Conservation (phyloP, 2,113 vertebrate genomes). For the Speoplatyrhinus poulsoni region DNA sequence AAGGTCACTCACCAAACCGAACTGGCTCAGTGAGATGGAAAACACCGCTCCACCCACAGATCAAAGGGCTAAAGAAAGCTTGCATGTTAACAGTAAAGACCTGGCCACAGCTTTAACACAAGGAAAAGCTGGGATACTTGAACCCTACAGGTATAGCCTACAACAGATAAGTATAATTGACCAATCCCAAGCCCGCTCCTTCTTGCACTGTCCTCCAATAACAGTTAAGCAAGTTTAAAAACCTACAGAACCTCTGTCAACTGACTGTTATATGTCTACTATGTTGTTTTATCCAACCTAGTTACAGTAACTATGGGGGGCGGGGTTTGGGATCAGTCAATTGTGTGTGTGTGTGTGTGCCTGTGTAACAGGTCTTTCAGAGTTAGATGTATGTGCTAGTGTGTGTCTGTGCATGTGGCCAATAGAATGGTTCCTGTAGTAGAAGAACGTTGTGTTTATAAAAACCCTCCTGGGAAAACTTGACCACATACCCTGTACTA, state of each 20-base stretch:
- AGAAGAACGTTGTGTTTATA: constrained; percentile 36
- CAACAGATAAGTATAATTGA: constrained; percentile 34
- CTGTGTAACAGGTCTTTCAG: constrained; percentile 57
- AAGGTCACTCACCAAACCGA: constrained; percentile 18
- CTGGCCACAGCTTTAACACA: constrained; percentile 40
- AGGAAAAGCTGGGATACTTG: constrained; percentile 42
- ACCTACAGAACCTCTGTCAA: too few relatives aligned
- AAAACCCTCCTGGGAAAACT: constrained; percentile 26
- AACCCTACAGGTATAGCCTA: constrained; percentile 42
- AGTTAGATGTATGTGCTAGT: constrained; percentile 19
- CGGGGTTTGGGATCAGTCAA: too few relatives aligned
- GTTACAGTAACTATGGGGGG: too few relatives aligned
- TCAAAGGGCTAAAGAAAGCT: constrained; percentile 38
- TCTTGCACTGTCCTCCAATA: too few relatives aligned
- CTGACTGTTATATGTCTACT: too few relatives aligned
- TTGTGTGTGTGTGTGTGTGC: constrained; percentile 9
- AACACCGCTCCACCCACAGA: background rate
- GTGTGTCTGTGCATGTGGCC: constrained; percentile 18
- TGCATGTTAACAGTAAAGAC: constrained; percentile 27
- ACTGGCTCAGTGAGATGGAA: background rate
- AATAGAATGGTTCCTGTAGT: constrained; percentile 37
- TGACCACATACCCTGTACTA: constrained; percentile 45
- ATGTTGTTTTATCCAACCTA: too few relatives aligned
- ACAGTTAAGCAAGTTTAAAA: too few relatives aligned
- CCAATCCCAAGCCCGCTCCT: too few relatives aligned